Evolutionary conservation across 2,113 vertebrate species (phyloP).

Genomic region (Nerophis lumbriciformis): DNA sequence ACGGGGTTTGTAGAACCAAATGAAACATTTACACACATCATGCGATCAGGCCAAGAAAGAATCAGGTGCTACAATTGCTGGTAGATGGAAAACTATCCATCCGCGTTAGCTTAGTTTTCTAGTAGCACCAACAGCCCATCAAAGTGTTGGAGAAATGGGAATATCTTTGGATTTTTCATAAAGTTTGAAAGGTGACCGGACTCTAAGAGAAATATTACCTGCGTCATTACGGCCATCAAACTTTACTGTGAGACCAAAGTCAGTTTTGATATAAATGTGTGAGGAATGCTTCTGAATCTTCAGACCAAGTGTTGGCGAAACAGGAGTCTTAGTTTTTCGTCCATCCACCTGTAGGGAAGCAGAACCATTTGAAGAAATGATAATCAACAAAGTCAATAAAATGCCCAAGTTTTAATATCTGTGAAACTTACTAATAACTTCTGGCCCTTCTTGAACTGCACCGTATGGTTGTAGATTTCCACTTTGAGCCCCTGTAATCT

Average conservation of each 20-base stretch:
- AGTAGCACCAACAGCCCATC: no score
- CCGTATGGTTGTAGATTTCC: conserved; percentile 74
- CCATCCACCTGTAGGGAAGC: conserved; percentile 70
- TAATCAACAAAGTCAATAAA: neutral
- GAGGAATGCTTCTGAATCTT: conserved; percentile 59
- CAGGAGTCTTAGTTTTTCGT: conserved; percentile 53
- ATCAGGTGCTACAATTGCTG: no score
- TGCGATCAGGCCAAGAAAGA: no score
- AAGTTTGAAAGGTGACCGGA: neutral
- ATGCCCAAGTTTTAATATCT: neutral
- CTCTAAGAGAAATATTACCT: conserved; percentile 57
- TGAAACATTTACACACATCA: no score
- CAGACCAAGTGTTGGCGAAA: conserved; percentile 68
- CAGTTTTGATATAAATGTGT: conserved; percentile 72
- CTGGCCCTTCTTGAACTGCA: conserved; percentile 65
- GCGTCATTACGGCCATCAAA: conserved; percentile 69
- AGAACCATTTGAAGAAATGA: neutral
- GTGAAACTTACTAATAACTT: conserved; percentile 69
- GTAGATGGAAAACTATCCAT: no score
- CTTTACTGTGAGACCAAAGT: conserved; percentile 79
- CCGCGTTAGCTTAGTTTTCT: no score
- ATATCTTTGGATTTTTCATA: neutral
- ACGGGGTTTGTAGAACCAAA: no score
- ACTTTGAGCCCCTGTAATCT: conserved; percentile 67
- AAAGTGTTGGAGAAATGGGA: neutral